These are phyloP conservation scores for Oncorhynchus nerka DNA, from an alignment of 2,113 vertebrate genomes.

Conservation along the genomic window DNA sequence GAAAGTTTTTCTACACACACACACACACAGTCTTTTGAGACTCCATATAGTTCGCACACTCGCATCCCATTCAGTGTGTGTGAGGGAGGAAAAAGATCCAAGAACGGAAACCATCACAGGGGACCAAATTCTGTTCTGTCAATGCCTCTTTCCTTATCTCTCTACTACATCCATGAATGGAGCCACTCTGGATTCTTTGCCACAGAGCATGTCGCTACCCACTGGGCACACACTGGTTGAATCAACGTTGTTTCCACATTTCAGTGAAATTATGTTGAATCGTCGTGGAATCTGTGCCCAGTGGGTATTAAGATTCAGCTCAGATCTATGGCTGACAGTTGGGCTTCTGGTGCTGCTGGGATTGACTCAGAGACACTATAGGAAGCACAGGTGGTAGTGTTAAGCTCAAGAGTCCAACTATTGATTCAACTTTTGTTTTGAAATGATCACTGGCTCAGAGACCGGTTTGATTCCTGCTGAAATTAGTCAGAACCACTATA, in stretches of 20 bases:
- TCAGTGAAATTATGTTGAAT: too few species aligned
- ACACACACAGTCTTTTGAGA: too few species aligned
- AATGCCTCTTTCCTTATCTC: neutral
- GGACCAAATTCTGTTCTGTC: neutral
- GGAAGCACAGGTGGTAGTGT: slow-evolving; percentile 47
- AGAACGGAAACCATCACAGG: too few species aligned
- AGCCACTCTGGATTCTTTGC: slow-evolving; percentile 7
- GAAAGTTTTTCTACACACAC: slow-evolving; percentile 3
- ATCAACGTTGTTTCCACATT: too few species aligned
- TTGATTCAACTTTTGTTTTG: slow-evolving; percentile 53
- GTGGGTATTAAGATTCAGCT: slow-evolving; percentile 19
- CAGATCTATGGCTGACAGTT: neutral
- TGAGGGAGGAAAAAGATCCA: too few species aligned
- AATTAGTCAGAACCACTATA: too few species aligned
- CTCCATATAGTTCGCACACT: too few species aligned
- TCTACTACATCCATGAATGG: slow-evolving; percentile 21
- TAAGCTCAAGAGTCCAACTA: slow-evolving; percentile 10
- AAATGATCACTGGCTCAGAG: slow-evolving; percentile 42
- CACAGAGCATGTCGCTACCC: slow-evolving; percentile 4
- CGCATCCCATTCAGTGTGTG: too few species aligned
- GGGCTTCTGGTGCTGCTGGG: neutral
- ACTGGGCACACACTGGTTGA: too few species aligned
- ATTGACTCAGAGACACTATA: slow-evolving; percentile 41
- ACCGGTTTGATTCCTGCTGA: too few species aligned
- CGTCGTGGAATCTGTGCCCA: too few species aligned